These are phyloP conservation scores for Halocynthia roretzi DNA, from an alignment of 23 tunicate genomes.

Conservation along the genomic window DNA sequence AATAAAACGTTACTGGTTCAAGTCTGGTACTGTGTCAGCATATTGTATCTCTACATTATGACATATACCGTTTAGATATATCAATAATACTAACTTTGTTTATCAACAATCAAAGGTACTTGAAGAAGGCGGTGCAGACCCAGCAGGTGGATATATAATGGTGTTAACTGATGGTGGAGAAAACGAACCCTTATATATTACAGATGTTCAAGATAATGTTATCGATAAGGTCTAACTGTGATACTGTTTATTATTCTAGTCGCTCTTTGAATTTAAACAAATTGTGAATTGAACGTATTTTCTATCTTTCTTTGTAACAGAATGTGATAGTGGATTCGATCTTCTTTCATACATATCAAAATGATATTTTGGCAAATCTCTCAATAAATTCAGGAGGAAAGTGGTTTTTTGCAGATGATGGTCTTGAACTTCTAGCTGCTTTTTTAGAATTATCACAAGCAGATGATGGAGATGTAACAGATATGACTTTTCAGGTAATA, in stretches of 20 bases:
- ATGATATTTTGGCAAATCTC: background rate
- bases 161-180: slow-evolving; percentile 8
- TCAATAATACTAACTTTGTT: too few relatives aligned
- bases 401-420: slow-evolving; percentile 9
- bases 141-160: slow-evolving; percentile 13
- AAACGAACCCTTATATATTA: background rate
- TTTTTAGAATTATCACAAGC: too few relatives aligned
- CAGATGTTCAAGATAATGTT: slow-evolving; percentile 1
- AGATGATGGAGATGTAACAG: slow-evolving; percentile 25
- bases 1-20: background rate
- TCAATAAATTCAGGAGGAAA: slow-evolving; percentile 2
- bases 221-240: background rate
- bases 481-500: slow-evolving; percentile 37
- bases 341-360: background rate
- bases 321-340: background rate
- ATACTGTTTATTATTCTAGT: too few relatives aligned
- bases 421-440: background rate
- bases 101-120: slow-evolving; percentile 1
- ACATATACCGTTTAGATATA: too few relatives aligned
- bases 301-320: background rate
- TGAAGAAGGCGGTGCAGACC: slow-evolving; percentile 3
- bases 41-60: background rate
- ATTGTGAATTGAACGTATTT: too few relatives aligned
- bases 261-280: too few relatives aligned
- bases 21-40: background rate